These are phyloP conservation scores for Acrossocheilus fasciatus DNA, from an alignment of 2,797 vertebrate species.

Conservation along the genomic window DNA sequence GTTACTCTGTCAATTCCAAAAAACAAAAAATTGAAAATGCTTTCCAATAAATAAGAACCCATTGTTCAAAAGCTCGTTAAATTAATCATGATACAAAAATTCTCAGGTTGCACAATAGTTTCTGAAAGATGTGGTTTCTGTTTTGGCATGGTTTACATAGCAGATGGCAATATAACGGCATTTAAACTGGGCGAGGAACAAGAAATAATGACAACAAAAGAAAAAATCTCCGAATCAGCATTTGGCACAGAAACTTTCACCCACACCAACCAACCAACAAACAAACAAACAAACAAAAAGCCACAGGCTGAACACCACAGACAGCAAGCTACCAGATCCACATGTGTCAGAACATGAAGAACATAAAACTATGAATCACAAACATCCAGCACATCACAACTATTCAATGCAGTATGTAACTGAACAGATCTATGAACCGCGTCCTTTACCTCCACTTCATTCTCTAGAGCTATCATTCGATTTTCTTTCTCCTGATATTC, in stretches of 20 bases:
- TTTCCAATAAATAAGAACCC: background rate
- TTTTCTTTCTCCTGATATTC: slow-evolving; percentile 83
- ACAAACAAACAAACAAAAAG: background rate
- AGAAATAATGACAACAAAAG: slow-evolving; percentile 21
- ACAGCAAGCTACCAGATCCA: slow-evolving; percentile 17
- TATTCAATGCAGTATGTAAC: slow-evolving; percentile 35
- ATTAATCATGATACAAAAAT: slow-evolving; percentile 5
- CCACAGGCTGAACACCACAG: slow-evolving; percentile 20
- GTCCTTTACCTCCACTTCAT: slow-evolving; percentile 82
- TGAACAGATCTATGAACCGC: slow-evolving; percentile 22
- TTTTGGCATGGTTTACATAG: slow-evolving; percentile 35
- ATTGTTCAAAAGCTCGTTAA: background rate
- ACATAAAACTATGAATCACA: slow-evolving; percentile 31
- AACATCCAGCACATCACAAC: slow-evolving; percentile 36
- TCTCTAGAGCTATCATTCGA: slow-evolving; percentile 82
- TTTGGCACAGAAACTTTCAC: slow-evolving; percentile 16
- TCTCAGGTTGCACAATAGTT: slow-evolving; percentile 4
- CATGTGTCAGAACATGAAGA: slow-evolving; percentile 28
- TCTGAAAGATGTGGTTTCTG: slow-evolving; percentile 27
- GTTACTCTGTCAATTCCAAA: background rate
- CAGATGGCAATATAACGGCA: slow-evolving; percentile 41
- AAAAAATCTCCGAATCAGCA: background rate
- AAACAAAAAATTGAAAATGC: background rate
- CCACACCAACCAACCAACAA: background rate
- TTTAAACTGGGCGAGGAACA: slow-evolving; percentile 19